A percentile compares a stretch with the other conserved stretches of the same genome.
Conservation (phyloP, 64 coral and sea anemone species). For the Montipora capricornis region DNA sequence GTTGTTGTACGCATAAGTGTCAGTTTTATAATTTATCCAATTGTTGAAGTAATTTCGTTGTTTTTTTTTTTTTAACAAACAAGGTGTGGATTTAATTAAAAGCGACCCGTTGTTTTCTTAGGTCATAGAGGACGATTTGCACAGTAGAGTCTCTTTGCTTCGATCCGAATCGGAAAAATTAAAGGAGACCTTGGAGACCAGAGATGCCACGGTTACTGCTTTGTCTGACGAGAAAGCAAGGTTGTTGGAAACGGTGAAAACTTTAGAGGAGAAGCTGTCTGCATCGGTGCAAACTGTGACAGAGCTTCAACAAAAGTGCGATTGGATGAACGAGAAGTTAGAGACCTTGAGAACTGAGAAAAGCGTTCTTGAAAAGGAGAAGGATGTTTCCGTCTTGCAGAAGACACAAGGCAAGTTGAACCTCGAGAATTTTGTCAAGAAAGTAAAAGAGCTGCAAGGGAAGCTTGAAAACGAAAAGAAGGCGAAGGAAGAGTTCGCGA, state of each 20-base stretch:
- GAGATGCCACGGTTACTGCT: not conserved
- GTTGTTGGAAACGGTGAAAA: not conserved
- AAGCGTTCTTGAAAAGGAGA: conserved; percentile 36
- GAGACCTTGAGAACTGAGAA: conserved; percentile 20
- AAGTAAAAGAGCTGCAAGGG: conserved; percentile 17
- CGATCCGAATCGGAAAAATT: conserved; percentile 1
- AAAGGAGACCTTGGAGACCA: not conserved
- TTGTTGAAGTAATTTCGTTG: no score
- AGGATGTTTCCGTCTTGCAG: conserved; percentile 26
- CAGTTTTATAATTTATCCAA: no score
- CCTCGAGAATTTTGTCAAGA: conserved; percentile 11
- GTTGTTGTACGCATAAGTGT: no score
- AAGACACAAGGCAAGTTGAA: conserved; percentile 25
- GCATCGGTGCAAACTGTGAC: conserved; percentile 1
- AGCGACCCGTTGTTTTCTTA: not conserved
- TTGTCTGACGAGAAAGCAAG: not conserved
- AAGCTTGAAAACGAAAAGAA: conserved; percentile 13
- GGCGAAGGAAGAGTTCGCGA: not conserved
- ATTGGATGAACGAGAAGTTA: conserved; percentile 47
- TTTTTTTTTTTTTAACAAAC: not conserved
- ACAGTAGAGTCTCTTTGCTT: not conserved
- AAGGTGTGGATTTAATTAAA: not conserved
- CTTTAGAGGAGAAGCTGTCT: not conserved
- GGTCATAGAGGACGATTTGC: conserved; percentile 29
- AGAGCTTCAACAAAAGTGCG: conserved; percentile 55